Evolutionary conservation across 2,797 vertebrate species (phyloP).

Genomic region (Heliangelus exortis): DNA sequence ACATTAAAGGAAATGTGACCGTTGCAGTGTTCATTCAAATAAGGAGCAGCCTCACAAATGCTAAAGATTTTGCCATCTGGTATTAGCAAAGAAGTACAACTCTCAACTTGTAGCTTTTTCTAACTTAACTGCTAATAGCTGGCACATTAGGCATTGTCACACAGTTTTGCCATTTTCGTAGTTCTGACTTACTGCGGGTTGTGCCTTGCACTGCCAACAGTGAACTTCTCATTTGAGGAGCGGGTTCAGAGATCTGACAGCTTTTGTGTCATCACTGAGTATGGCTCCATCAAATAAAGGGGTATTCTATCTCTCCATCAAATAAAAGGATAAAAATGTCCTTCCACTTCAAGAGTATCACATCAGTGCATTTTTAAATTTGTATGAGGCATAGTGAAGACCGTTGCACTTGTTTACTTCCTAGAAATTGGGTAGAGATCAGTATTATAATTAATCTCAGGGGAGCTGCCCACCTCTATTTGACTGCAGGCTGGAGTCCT

Average conservation of each 20-base stretch:
- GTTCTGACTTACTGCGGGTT: conserved; percentile 34
- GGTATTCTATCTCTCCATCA: not conserved
- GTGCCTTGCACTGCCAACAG: not conserved
- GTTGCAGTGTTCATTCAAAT: conserved; percentile 65
- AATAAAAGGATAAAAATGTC: not conserved
- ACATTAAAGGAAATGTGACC: conserved; percentile 48
- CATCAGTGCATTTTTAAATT: not conserved
- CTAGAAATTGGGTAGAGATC: not conserved
- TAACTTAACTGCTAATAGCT: not conserved
- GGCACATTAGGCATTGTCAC: not conserved
- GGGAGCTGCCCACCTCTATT: not conserved
- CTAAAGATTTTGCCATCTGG: conserved; percentile 61
- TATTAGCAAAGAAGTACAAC: conserved; percentile 36
- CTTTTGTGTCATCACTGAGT: not conserved
- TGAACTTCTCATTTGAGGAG: not conserved
- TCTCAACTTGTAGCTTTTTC: not conserved
- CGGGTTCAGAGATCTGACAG: not conserved
- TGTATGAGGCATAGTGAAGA: not conserved
- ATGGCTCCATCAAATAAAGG: not conserved
- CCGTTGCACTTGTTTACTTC: not conserved
- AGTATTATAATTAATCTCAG: not conserved
- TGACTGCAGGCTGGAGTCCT: not conserved
- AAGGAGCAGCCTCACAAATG: conserved; percentile 52
- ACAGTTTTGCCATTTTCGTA: conserved; percentile 14
- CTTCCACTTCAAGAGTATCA: not conserved